phyloP scores from a whole-genome alignment of 2,888 invertebrate species.

The Neoitamus cyanurus region DNA sequence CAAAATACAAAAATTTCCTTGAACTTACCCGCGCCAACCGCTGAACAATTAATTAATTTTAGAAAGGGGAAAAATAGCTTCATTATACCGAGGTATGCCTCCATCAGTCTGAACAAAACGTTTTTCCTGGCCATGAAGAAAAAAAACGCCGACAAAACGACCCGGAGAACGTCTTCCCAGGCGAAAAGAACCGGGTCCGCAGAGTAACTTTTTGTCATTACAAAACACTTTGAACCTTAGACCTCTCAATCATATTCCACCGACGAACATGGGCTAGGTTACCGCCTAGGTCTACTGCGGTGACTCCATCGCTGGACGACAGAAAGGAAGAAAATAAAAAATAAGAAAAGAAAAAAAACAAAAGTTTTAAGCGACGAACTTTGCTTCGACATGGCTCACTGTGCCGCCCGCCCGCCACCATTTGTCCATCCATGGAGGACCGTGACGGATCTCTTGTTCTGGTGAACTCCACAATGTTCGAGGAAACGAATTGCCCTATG shows the following conservation, averaged over 20 bases:
- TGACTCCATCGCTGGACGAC: not conserved
- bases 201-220: conserved; percentile 31
- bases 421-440: conserved; percentile 36
- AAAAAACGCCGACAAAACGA: not conserved
- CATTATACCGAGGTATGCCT: not conserved
- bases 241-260: conserved; percentile 39
- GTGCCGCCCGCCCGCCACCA: not conserved
- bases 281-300: not conserved
- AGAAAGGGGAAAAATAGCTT: not conserved
- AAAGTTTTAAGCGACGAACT: not conserved
- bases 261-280: not conserved
- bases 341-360: not conserved
- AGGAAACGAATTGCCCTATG: conserved; percentile 22
- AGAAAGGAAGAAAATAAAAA: not conserved
- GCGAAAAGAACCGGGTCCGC: not conserved
- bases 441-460: conserved; percentile 44
- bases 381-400: conserved; percentile 1
- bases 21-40: not conserved
- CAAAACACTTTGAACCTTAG: conserved; percentile 26
- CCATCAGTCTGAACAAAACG: not conserved
- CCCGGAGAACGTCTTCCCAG: not conserved
- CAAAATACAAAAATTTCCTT: not conserved
- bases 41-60: not conserved
- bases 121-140: not conserved
- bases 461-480: conserved; percentile 6